These are phyloP conservation scores for Lineus longissimus DNA, from an alignment of 1,140 invertebrate genomes.

Conservation along the genomic window DNA sequence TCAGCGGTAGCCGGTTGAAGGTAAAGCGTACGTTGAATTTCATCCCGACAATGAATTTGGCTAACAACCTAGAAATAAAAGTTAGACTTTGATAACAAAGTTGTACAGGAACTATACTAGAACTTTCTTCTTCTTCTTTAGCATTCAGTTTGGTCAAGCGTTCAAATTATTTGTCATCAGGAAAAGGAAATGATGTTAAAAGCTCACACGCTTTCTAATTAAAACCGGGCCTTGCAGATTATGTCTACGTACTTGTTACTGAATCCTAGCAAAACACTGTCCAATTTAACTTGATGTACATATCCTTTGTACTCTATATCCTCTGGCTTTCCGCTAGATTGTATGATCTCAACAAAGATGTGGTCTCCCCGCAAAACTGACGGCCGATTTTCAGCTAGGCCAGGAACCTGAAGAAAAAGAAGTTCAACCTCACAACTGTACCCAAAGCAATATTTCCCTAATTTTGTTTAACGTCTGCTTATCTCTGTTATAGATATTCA, in stretches of 20 bases:
- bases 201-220: too few relatives aligned
- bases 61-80: conserved; percentile 32
- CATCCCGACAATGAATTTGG: conserved; percentile 26
- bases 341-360: conserved; percentile 65
- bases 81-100: neutral
- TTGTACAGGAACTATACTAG: too few relatives aligned
- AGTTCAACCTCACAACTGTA: conserved; percentile 44
- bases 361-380: conserved; percentile 77
- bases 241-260: conserved; percentile 65
- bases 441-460: too few relatives aligned
- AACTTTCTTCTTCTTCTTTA: too few relatives aligned
- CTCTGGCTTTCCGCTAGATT: conserved; percentile 38
- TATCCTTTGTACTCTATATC: conserved; percentile 65
- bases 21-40: conserved; percentile 41
- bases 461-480: too few relatives aligned
- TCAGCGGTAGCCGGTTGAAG: conserved; percentile 51
- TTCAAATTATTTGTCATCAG: too few relatives aligned
- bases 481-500: too few relatives aligned
- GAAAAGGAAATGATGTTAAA: too few relatives aligned
- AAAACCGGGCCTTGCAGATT: too few relatives aligned
- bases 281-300: conserved; percentile 68
- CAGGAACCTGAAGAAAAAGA: conserved; percentile 73
- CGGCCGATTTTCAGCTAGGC: conserved; percentile 77
- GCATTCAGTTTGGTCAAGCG: too few relatives aligned
- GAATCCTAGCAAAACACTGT: conserved; percentile 68